Base-by-base conservation (phyloP, 1,140 invertebrate species). In the Temnothorax nylanderi region DNA sequence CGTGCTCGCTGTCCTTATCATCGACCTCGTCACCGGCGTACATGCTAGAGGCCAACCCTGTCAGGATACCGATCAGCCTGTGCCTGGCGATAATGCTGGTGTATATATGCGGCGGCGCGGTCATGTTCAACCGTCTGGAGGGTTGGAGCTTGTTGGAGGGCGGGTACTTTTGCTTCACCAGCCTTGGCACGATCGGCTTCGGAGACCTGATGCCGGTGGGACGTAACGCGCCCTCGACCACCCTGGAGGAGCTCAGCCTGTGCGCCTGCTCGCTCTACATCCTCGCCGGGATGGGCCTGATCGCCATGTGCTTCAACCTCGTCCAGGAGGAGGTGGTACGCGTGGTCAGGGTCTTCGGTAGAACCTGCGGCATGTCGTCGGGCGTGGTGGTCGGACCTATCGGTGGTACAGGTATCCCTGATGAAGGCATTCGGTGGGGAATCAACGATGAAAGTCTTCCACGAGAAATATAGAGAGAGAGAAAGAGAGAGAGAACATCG, bases 291-390 rank as follows among this genome's bases (percentile, higher is more conserved):
- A 98, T 99, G 97, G 98, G 99, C 6, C 96, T 99, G 75, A 97
- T 99, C 85, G 99, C 99, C 21, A 99, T 99, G 98, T 99, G 98
- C 94, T 99, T 99, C 95, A 99, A 98, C 94, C 95, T 99, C 64
- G 98, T 99, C 86, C 98, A 99, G 95, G 98, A 99, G 91, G 98
- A 99, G 94, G 97, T 99, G 89, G 97, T 98, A 82, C 94, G 96
- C 80, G 95, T 97, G 91, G 94, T 97, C 92, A 96, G 97, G 84
- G 96, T 96, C 80, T 96, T 97, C 91, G 95, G 96, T 90, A 93
- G 94, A 93, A 94, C 93, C 86, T 94, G 94, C 91, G 93, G 93
- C 90, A 94, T 94, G 93, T 92, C 92, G 88, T 91, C 93, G 90
- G 92, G 93, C 91, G 92, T 94, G 88, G 89, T 92, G 90, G 92